Percentiles rank a stretch among this genome's conserved stretches.
These are phyloP conservation scores for Thamnophis sirtalis DNA, from an alignment of 2,113 vertebrate species.

Conservation along the genomic window DNA sequence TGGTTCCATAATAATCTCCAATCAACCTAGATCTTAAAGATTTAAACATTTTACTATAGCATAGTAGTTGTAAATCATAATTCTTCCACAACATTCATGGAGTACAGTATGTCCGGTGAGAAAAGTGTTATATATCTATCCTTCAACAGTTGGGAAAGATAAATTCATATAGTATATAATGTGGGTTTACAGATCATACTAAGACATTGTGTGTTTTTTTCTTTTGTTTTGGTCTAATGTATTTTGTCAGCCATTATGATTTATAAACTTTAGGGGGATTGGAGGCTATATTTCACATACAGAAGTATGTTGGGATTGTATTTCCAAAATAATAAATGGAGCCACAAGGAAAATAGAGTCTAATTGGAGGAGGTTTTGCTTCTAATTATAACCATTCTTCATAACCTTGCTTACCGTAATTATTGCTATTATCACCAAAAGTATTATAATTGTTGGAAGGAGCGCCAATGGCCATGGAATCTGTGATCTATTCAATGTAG, in stretches of 20 bases:
- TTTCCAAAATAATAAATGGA: background rate
- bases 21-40: background rate
- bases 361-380: background rate
- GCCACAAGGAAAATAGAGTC: background rate
- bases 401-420: background rate
- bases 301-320: background rate
- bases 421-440: background rate
- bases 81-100: background rate
- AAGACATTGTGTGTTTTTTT: background rate
- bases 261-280: background rate
- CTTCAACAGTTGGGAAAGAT: background rate
- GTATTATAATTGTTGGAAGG: background rate
- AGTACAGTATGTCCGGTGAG: background rate
- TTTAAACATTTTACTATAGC: background rate
- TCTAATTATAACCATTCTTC: background rate
- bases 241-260: background rate
- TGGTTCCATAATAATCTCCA: background rate
- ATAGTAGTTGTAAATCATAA: background rate
- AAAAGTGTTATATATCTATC: background rate
- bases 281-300: background rate
- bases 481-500: background rate
- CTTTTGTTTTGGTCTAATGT: background rate
- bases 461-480: background rate
- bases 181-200: background rate
- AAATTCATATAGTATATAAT: background rate